Percentiles rank a stretch among this genome's conserved stretches.
phyloP scores from a whole-genome alignment of 2,888 invertebrate genomes.

The Lacanobia wlatinum region DNA sequence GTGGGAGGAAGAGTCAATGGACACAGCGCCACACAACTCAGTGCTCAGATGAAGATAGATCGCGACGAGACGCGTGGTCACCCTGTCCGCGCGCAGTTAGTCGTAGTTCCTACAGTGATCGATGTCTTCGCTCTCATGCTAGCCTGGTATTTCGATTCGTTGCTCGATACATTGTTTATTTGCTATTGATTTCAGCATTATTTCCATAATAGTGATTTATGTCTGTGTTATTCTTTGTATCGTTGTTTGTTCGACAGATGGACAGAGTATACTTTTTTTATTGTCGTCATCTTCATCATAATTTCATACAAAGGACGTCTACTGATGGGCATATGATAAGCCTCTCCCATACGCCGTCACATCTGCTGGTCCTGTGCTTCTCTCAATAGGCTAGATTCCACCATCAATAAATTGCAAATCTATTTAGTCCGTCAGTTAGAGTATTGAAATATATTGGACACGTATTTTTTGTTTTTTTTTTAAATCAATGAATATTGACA shows the following conservation, averaged over 20 bases:
- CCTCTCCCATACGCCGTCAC: too few relatives aligned
- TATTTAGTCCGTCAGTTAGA: too few relatives aligned
- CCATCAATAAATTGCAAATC: too few relatives aligned
- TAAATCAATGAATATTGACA: too few relatives aligned
- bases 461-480: too few relatives aligned
- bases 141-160: slow-evolving; percentile 56
- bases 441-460: too few relatives aligned
- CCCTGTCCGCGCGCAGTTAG: slow-evolving; percentile 78
- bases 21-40: slow-evolving; percentile 63
- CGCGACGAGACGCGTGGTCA: slow-evolving; percentile 84
- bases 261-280: too few relatives aligned
- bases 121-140: slow-evolving; percentile 67
- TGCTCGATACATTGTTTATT: slow-evolving; percentile 8
- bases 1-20: slow-evolving; percentile 72
- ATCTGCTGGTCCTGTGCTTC: too few relatives aligned
- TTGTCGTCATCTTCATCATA: too few relatives aligned
- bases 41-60: slow-evolving; percentile 87
- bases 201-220: not conserved
- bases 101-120: slow-evolving; percentile 67
- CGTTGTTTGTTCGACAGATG: not conserved
- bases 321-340: too few relatives aligned
- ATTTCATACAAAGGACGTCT: too few relatives aligned
- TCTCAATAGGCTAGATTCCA: too few relatives aligned
- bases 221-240: not conserved
- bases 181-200: not conserved